These are phyloP conservation scores for Darwinula stevensoni DNA, from an alignment of 2,888 invertebrate genomes.

Conservation along the genomic window DNA sequence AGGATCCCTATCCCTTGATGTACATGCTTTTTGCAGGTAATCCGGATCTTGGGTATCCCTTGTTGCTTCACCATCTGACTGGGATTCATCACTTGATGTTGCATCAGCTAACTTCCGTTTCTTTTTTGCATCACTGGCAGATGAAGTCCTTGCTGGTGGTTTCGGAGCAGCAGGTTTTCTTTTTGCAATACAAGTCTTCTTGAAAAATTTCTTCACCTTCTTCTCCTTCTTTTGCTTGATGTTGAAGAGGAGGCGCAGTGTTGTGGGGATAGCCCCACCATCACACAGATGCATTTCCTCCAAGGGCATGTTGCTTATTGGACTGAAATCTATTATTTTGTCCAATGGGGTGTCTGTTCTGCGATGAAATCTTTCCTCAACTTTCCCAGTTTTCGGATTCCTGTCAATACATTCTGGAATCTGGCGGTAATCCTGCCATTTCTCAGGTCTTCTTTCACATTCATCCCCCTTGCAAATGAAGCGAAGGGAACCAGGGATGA, in stretches of 20 bases:
- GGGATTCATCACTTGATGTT: slow-evolving; percentile 2
- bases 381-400: slow-evolving; percentile 2
- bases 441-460: slow-evolving; percentile 2
- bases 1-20: slow-evolving; percentile 2
- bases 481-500: slow-evolving; percentile 2
- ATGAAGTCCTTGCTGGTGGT: slow-evolving; percentile 2
- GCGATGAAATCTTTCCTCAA: slow-evolving; percentile 2
- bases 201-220: slow-evolving; percentile 2
- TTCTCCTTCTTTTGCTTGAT: slow-evolving; percentile 2
- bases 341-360: slow-evolving; percentile 2
- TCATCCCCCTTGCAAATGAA: slow-evolving; percentile 2
- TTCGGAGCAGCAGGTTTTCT: slow-evolving; percentile 2
- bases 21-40: slow-evolving; percentile 2
- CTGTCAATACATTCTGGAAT: slow-evolving; percentile 2
- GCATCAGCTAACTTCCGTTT: slow-evolving; percentile 2
- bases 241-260: slow-evolving; percentile 2
- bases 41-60: slow-evolving; percentile 2
- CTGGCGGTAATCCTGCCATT: slow-evolving; percentile 2
- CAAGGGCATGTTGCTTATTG: slow-evolving; percentile 2
- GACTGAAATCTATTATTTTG: slow-evolving; percentile 2
- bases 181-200: slow-evolving; percentile 2
- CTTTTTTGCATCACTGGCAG: slow-evolving; percentile 2
- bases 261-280: slow-evolving; percentile 2
- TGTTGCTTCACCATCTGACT: slow-evolving; percentile 2
- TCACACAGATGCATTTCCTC: slow-evolving; percentile 2